phyloP scores from a whole-genome alignment of 2,797 vertebrate genomes.

The Pempheris klunzingeri region DNA sequence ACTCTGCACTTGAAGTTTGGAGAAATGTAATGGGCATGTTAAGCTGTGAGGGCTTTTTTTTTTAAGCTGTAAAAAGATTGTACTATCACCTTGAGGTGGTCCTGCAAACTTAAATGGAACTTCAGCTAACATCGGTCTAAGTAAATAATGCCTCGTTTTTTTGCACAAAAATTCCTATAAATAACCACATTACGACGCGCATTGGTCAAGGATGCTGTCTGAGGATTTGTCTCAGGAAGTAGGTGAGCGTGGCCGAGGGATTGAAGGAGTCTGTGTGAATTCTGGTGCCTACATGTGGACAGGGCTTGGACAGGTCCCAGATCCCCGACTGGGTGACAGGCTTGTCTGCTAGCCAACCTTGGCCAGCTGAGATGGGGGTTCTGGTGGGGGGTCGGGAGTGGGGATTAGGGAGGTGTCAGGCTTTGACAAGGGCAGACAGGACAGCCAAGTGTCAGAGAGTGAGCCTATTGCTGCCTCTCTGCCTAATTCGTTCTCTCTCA shows the following conservation, averaged over 20 bases:
- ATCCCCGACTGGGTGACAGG: constrained; percentile 71
- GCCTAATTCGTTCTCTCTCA: constrained; percentile 12
- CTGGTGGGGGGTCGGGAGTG: constrained; percentile 32
- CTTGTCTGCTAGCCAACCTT: constrained; percentile 65
- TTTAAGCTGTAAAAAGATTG: neutral
- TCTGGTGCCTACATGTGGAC: constrained; percentile 74
- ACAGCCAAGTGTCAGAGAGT: constrained; percentile 73
- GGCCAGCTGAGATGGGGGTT: constrained; percentile 65
- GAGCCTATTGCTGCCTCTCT: constrained; percentile 32
- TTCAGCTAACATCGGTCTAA: neutral
- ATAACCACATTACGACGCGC: constrained; percentile 8
- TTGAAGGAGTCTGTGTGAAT: constrained; percentile 35
- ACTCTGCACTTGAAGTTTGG: constrained; percentile 24
- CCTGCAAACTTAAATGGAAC: neutral
- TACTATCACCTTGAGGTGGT: neutral
- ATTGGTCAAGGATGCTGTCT: constrained; percentile 11
- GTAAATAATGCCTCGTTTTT: constrained; percentile 8
- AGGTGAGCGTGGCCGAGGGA: constrained; percentile 35
- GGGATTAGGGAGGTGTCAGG: constrained; percentile 67
- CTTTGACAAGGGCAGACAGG: constrained; percentile 76
- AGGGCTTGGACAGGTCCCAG: constrained; percentile 73
- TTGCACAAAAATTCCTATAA: constrained; percentile 4
- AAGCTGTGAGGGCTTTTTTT: constrained; percentile 14
- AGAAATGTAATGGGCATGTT: constrained; percentile 23
- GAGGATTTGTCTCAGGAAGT: constrained; percentile 44